A percentile compares a stretch with the other conserved stretches of the same genome.
These are phyloP conservation scores for Pseudochaenichthys georgianus DNA, from an alignment of 2,797 vertebrate genomes.

Conservation along the genomic window DNA sequence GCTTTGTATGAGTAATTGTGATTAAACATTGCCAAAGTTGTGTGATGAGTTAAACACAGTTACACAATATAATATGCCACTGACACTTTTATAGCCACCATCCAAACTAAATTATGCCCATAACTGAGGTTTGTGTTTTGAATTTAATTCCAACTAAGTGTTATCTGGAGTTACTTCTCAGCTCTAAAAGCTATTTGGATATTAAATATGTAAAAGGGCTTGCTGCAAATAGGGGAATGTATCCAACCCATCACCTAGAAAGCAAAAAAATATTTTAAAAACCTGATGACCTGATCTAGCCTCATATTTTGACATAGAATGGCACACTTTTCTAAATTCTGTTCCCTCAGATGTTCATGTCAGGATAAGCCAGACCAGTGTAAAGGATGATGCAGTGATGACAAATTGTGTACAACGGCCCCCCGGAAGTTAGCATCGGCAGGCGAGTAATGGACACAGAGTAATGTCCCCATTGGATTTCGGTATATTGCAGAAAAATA, in stretches of 20 bases:
- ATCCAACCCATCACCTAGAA: not conserved
- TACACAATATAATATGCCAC: not conserved
- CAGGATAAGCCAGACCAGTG: no score
- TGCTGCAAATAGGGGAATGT: not conserved
- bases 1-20: not conserved
- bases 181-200: not conserved
- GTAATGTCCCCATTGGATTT: no score
- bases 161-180: not conserved
- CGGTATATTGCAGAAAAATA: no score
- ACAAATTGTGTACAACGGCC: no score
- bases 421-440: no score
- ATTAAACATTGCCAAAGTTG: not conserved
- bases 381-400: no score
- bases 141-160: not conserved
- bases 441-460: no score
- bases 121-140: slow-evolving; percentile 4
- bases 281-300: not conserved
- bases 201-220: not conserved
- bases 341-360: not conserved
- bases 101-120: not conserved
- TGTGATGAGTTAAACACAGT: not conserved
- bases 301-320: not conserved
- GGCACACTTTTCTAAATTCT: not conserved
- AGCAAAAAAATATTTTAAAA: not conserved
- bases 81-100: not conserved